Evolutionary conservation across 2,113 vertebrate species (phyloP).

Genomic region (Pongo pygmaeus): DNA sequence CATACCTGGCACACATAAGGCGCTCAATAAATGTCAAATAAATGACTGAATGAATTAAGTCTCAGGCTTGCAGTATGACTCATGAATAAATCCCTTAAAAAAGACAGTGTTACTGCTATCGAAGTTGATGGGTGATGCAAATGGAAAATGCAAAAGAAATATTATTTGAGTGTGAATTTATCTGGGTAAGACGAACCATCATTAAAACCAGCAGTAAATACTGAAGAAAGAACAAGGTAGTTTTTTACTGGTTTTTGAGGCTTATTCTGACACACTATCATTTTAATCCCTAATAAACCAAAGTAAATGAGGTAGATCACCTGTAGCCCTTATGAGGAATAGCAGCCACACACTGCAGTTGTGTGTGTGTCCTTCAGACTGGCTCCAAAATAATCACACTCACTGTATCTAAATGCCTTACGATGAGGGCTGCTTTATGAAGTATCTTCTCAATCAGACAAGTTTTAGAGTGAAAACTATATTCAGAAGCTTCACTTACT

Average conservation of each 20-base stretch:
- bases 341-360: not conserved
- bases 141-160: slow-evolving; percentile 9
- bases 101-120: not conserved
- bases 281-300: not conserved
- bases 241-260: not conserved
- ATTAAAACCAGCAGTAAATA: not conserved
- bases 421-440: not conserved
- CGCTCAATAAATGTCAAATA: not conserved
- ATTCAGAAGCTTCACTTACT: not conserved
- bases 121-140: not conserved
- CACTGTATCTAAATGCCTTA: not conserved
- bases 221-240: not conserved
- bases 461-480: not conserved
- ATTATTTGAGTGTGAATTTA: not conserved
- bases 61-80: not conserved
- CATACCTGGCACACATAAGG: not conserved
- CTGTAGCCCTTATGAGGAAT: not conserved
- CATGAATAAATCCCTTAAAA: slow-evolving; percentile 26
- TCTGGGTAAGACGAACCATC: not conserved
- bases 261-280: not conserved
- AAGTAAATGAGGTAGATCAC: not conserved
- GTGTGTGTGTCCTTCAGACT: not conserved
- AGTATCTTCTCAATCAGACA: not conserved
- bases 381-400: not conserved
- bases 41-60: not conserved